These are phyloP conservation scores for Frieseomelitta varia DNA, from an alignment of 1,140 invertebrate species.

Conservation along the genomic window DNA sequence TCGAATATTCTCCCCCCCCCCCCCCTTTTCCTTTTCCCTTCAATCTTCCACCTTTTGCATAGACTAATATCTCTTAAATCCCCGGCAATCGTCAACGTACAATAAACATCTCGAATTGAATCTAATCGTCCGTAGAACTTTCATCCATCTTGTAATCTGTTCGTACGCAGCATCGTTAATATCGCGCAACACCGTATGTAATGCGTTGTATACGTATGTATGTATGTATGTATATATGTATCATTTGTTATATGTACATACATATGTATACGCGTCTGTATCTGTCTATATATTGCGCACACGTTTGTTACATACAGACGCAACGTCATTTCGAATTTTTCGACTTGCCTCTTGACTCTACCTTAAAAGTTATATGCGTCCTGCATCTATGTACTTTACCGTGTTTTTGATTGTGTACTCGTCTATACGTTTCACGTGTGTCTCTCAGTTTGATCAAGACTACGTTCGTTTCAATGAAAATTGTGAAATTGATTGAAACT, in stretches of 20 bases:
- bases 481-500: background rate
- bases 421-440: conserved; percentile 9
- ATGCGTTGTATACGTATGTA: background rate
- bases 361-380: background rate
- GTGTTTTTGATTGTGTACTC: conserved; percentile 28
- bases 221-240: background rate
- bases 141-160: background rate
- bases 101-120: conserved; percentile 26
- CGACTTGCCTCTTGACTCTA: background rate
- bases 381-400: background rate
- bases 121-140: conserved; percentile 18
- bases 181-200: conserved; percentile 60
- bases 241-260: background rate
- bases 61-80: background rate
- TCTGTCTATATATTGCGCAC: conserved; percentile 29
- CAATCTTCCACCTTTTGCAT: background rate
- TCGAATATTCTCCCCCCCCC: conserved; percentile 32
- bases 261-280: conserved; percentile 43
- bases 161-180: conserved; percentile 29
- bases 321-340: background rate
- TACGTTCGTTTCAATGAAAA: background rate
- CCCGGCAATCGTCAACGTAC: conserved; percentile 31
- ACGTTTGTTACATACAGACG: conserved; percentile 20
- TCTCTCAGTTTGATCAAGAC: conserved; percentile 8
- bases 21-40: background rate